These are phyloP conservation scores for Phaethon lepturus DNA, from an alignment of 2,113 vertebrate genomes.

Conservation along the genomic window DNA sequence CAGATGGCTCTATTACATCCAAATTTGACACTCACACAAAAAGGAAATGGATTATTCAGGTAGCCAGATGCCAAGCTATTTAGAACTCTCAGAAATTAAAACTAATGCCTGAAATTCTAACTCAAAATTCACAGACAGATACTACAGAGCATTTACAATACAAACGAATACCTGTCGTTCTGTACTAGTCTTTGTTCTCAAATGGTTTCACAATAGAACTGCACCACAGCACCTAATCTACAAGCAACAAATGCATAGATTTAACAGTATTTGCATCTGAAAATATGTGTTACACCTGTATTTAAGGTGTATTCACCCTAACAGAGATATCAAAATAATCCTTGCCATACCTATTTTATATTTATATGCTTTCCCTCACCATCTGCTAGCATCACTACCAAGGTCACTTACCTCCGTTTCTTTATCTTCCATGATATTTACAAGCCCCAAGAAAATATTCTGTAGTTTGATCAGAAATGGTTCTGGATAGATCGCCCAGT, in stretches of 20 bases:
- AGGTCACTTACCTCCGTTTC: constrained; percentile 79
- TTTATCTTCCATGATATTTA: constrained; percentile 92
- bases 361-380: background rate
- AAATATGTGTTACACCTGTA: background rate
- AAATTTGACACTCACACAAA: background rate
- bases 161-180: background rate
- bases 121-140: background rate
- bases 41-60: background rate
- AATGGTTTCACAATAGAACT: background rate
- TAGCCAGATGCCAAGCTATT: background rate
- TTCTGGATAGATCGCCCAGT: constrained; percentile 98
- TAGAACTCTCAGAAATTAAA: background rate
- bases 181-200: background rate
- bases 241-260: background rate
- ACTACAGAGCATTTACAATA: background rate
- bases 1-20: background rate
- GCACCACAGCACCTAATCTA: background rate
- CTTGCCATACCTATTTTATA: background rate
- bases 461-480: constrained; percentile 98
- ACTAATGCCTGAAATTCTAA: background rate
- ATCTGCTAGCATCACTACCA: background rate
- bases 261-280: background rate
- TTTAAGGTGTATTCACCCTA: background rate
- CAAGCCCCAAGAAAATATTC: constrained; percentile 97
- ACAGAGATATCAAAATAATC: background rate